phyloP scores from a whole-genome alignment of 1,140 invertebrate species.

The Drosophila oshimai region DNA sequence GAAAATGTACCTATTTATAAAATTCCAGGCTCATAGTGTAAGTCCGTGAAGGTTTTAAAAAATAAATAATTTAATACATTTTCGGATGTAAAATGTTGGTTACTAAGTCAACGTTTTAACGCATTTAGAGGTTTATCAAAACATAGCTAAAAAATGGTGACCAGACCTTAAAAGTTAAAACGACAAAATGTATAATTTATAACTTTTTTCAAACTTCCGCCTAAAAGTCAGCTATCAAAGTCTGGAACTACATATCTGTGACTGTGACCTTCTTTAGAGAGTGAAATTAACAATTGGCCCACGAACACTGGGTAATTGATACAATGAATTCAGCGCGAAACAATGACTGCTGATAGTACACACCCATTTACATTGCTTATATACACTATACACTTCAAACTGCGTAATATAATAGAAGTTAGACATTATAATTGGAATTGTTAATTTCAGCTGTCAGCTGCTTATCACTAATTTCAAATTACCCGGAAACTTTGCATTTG shows the following conservation, averaged over 20 bases:
- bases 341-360: constrained; percentile 16
- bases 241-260: no score
- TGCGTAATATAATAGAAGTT: constrained; percentile 16
- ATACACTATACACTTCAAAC: not conserved
- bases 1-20: no score
- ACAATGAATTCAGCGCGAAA: constrained; percentile 11
- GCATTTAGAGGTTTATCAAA: no score
- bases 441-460: not conserved
- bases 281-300: constrained; percentile 31
- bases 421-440: not conserved
- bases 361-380: not conserved
- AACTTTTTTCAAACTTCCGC: not conserved
- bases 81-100: no score
- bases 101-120: no score
- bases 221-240: constrained; percentile 2
- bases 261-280: constrained; percentile 1
- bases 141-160: no score
- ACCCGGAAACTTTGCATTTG: not conserved
- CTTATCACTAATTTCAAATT: constrained; percentile 36
- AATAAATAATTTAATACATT: no score
- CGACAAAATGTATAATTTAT: no score
- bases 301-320: constrained; percentile 25
- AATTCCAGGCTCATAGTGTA: no score
- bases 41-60: no score
- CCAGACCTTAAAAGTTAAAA: no score